These are phyloP conservation scores for Papilio demoleus DNA, from an alignment of 2,888 invertebrate genomes.

Conservation along the genomic window DNA sequence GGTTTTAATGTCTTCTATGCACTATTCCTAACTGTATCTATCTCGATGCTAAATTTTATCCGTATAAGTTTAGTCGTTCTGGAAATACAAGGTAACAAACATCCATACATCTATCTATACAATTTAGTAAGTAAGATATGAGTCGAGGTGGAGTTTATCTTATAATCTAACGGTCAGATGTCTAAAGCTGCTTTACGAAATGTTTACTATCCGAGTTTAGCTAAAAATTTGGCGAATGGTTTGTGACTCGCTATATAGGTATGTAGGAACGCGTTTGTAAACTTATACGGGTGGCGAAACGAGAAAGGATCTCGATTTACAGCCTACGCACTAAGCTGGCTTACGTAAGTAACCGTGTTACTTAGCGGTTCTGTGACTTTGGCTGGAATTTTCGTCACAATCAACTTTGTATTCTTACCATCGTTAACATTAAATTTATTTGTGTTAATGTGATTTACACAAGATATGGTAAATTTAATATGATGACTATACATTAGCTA, in stretches of 20 bases:
- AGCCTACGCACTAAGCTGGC: slow-evolving; percentile 21
- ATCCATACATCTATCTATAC: background rate
- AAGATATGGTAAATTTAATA: no score
- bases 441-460: no score
- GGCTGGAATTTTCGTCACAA: no score
- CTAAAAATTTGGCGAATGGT: background rate
- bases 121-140: background rate
- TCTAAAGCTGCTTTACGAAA: background rate
- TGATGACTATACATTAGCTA: no score
- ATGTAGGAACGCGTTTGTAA: slow-evolving; percentile 21
- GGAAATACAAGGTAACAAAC: background rate
- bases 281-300: slow-evolving; percentile 26
- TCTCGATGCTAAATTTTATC: background rate
- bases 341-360: background rate
- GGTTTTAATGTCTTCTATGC: background rate
- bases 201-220: background rate
- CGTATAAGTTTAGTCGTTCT: no score
- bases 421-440: no score
- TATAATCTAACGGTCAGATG: slow-evolving; percentile 2
- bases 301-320: slow-evolving; percentile 18
- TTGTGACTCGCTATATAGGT: background rate
- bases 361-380: background rate
- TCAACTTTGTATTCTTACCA: no score
- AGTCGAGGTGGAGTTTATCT: background rate
- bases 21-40: background rate